phyloP scores from a whole-genome alignment of 2,113 vertebrate genomes.

The Malurus melanocephalus region DNA sequence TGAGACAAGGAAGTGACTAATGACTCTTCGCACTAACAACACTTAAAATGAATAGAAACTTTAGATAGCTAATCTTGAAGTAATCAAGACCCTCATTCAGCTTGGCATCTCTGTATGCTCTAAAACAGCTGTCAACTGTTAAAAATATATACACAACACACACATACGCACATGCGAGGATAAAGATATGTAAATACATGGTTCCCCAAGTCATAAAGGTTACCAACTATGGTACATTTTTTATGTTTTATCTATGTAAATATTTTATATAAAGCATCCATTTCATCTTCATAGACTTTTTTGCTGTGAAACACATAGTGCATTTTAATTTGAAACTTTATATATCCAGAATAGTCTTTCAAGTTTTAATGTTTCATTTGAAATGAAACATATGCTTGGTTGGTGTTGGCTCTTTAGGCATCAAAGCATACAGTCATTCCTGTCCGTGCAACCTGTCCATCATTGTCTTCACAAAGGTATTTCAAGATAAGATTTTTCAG shows the following conservation, averaged over 20 bases:
- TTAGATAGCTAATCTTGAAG: constrained; percentile 90
- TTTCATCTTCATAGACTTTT: constrained; percentile 63
- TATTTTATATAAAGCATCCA: constrained; percentile 76
- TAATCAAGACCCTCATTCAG: constrained; percentile 88
- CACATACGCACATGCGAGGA: constrained; percentile 71
- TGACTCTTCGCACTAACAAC: constrained; percentile 88
- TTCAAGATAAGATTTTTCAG: not conserved
- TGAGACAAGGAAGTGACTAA: constrained; percentile 87
- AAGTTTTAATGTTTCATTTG: constrained; percentile 38
- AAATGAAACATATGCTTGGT: not conserved
- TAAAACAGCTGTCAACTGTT: constrained; percentile 89
- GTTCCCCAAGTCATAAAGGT: constrained; percentile 76
- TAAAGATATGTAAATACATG: constrained; percentile 79
- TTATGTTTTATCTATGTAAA: constrained; percentile 73
- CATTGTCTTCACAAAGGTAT: not conserved
- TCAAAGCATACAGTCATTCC: not conserved
- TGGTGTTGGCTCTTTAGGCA: not conserved
- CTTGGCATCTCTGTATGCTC: constrained; percentile 85
- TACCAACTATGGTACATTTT: constrained; percentile 73
- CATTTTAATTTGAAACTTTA: constrained; percentile 70
- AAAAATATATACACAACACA: constrained; percentile 89
- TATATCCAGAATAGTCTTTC: constrained; percentile 27
- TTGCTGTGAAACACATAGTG: constrained; percentile 51
- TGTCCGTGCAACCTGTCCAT: not conserved
- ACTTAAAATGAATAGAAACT: constrained; percentile 86